Evolutionary conservation across 2,113 vertebrate genomes (phyloP).

Genomic region (Oncorhynchus keta): DNA sequence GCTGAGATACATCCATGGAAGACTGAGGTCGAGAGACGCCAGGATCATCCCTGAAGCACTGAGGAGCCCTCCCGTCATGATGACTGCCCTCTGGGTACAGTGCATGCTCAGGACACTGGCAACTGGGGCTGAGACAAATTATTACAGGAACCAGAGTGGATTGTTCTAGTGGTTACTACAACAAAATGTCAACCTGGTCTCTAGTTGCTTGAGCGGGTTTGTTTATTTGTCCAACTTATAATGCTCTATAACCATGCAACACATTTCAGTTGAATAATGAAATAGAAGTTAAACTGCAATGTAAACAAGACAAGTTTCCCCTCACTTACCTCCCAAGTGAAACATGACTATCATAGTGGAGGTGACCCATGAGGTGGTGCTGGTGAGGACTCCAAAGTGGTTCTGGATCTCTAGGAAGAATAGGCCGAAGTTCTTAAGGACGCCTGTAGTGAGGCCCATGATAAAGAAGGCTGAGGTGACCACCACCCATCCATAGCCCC

Average conservation of each 20-base stretch:
- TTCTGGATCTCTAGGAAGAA: constrained; percentile 80
- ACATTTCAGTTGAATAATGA: too few species aligned
- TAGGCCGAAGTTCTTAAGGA: constrained; percentile 75
- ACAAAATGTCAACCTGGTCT: too few species aligned
- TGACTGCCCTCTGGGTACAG: constrained; percentile 60
- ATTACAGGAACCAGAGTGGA: too few species aligned
- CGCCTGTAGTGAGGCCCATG: constrained; percentile 72
- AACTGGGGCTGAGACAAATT: constrained; percentile 51
- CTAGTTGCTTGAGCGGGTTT: too few species aligned
- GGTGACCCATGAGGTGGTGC: constrained; percentile 78
- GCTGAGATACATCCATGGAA: constrained; percentile 67
- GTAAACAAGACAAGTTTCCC: too few species aligned
- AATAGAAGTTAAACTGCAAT: too few species aligned
- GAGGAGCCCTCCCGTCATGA: constrained; percentile 59
- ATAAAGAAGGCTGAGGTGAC: constrained; percentile 70
- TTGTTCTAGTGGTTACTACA: too few species aligned
- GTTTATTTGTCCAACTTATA: too few species aligned
- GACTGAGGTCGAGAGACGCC: constrained; percentile 60
- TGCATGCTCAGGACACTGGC: constrained; percentile 57
- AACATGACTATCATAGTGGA: constrained; percentile 71
- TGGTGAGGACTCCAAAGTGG: constrained; percentile 70
- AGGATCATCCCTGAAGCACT: constrained; percentile 54
- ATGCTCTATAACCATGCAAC: too few species aligned
- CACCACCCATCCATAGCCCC: constrained; percentile 79
- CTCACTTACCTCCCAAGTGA: constrained; percentile 72